Base-by-base conservation (phyloP, 1,140 invertebrate genomes). In the Mesaphorura yosii region DNA sequence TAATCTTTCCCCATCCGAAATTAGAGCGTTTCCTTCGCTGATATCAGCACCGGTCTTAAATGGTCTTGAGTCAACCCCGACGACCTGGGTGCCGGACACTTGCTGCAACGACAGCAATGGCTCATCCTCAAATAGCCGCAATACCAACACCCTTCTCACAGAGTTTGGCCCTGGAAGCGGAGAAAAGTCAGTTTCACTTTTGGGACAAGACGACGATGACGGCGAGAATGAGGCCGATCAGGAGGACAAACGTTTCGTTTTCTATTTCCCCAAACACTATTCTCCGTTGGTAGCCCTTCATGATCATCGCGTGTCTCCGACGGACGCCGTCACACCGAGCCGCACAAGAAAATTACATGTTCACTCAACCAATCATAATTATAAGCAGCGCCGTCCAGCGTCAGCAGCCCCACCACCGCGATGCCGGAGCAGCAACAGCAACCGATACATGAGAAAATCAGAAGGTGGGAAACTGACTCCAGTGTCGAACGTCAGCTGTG, bases 31-130 rank as follows among this genome's bases (percentile, higher is more conserved):
- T 7, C 20, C 26, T 42, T 22, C 5, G 7, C 50, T 29, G 15
- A 49, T 7, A 12, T 12, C 19, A 46, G 44, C 19, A n/a, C n/a
- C n/a, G n/a, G n/a, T n/a, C n/a, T n/a, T n/a, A n/a, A n/a, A n/a
- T n/a, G n/a, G n/a, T n/a, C n/a, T n/a, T n/a, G n/a, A n/a, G n/a
- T n/a, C n/a, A n/a, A n/a, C n/a, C n/a, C n/a, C n/a, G n/a, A 39
- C 49, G 34, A 51, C 57, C 40, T 62, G 56, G 53, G 45, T 56
- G 12, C 56, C 56, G 10, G 60, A 62, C 47, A 61, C 59, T 17
- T 61, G 55, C 41, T 58, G 56, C 38, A 62, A 58, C 41, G 60
- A 62, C 38, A 55, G 52, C 28, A 62, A 56, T 48, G 59, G 59
- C 10, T 62, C 60, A 17, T 62, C 60, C 7, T n/a, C n/a, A n/a